Conservation (phyloP, 2,797 vertebrate species). For the Spheniscus humboldti region DNA sequence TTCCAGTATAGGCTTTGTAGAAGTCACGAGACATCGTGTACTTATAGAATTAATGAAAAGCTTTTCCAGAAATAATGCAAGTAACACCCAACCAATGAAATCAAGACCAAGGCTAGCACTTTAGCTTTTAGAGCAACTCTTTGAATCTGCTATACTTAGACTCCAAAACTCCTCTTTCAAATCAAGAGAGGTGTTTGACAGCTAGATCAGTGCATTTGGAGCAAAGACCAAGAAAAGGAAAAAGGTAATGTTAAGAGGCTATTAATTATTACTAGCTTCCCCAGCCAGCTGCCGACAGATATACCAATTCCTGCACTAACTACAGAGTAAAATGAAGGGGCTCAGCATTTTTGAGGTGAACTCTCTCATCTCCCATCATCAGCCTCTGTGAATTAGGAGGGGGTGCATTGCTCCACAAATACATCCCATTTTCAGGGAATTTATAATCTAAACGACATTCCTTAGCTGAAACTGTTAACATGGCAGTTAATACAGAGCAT, state of each 20-base stretch:
- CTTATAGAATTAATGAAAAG: not conserved
- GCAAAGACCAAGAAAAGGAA: not conserved
- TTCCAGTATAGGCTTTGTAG: not conserved
- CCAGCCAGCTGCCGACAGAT: not conserved
- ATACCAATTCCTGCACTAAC: not conserved
- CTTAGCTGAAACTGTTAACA: not conserved
- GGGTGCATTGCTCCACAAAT: not conserved
- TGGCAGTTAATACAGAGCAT: not conserved
- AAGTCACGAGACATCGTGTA: not conserved
- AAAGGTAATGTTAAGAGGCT: not conserved
- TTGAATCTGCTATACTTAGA: not conserved
- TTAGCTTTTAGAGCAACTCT: not conserved
- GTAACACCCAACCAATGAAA: not conserved
- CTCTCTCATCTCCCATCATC: not conserved
- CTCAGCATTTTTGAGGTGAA: not conserved
- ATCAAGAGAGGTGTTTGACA: not conserved
- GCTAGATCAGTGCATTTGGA: not conserved
- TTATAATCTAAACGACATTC: not conserved
- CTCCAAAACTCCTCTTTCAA: not conserved
- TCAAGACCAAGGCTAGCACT: not conserved
- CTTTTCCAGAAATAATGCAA: not conserved
- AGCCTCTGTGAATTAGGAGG: not conserved
- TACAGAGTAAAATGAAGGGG: not conserved
- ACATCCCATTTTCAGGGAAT: not conserved
- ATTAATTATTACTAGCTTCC: not conserved